Conservation (phyloP, 2,888 invertebrate genomes). For the Diploptera punctata region DNA sequence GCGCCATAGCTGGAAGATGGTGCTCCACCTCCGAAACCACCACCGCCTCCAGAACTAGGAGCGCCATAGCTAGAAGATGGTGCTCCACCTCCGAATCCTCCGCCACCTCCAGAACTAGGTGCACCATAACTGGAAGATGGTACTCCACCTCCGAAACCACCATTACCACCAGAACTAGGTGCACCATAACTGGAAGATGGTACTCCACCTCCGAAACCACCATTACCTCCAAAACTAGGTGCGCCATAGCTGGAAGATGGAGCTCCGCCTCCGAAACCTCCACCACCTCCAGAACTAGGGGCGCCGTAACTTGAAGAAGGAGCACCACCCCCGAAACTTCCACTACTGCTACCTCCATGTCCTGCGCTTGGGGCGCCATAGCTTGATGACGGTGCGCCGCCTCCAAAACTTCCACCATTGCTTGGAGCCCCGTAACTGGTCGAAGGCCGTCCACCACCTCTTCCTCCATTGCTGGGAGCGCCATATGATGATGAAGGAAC, state of each 20-base stretch:
- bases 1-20: conserved; percentile 43
- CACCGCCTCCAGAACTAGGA: conserved; percentile 48
- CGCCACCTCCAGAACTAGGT: conserved; percentile 49
- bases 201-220: conserved; percentile 15
- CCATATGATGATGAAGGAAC: conserved; percentile 48
- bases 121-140: conserved; percentile 44
- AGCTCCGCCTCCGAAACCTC: conserved; percentile 42
- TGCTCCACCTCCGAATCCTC: conserved; percentile 44
- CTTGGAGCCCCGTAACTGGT: conserved; percentile 58
- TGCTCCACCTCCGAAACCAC: conserved; percentile 38
- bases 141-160: conserved; percentile 42
- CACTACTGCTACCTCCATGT: background rate
- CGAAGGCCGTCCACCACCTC: conserved; percentile 44
- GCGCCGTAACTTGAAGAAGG: conserved; percentile 39
- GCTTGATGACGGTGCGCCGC: conserved; percentile 36
- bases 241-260: conserved; percentile 50
- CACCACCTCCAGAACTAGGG: conserved; percentile 33
- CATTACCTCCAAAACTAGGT: conserved; percentile 43
- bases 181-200: conserved; percentile 61
- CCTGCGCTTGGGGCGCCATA: conserved; percentile 36
- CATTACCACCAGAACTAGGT: conserved; percentile 50
- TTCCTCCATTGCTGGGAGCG: conserved; percentile 50
- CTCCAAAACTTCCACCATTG: conserved; percentile 40
- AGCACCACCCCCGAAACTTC: conserved; percentile 44
- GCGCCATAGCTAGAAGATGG: conserved; percentile 50